These are phyloP conservation scores for Oxystoma pomonae DNA, from an alignment of 2,888 invertebrate species.

Conservation along the genomic window DNA sequence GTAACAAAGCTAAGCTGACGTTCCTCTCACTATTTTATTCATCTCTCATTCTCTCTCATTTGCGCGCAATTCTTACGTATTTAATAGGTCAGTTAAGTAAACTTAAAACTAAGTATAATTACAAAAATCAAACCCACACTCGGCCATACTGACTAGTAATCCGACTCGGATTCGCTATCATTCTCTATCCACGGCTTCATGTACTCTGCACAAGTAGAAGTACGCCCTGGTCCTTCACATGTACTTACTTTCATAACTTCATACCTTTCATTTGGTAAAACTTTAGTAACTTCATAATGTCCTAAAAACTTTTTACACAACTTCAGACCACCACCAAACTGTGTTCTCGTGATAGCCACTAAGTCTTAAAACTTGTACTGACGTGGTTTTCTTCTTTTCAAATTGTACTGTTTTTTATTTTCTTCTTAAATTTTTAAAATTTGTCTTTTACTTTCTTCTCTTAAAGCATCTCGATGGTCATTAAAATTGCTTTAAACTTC, in stretches of 20 bases:
- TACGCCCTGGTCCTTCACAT: slow-evolving; percentile 21
- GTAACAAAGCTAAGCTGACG: too few species aligned
- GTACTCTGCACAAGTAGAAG: slow-evolving; percentile 24
- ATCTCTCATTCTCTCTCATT: too few species aligned
- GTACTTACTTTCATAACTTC: slow-evolving; percentile 31
- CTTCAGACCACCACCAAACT: slow-evolving; percentile 40
- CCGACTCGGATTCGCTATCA: too few species aligned
- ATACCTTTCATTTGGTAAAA: slow-evolving; percentile 37
- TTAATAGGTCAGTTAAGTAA: too few species aligned
- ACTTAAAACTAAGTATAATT: too few species aligned
- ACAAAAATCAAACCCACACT: too few species aligned
- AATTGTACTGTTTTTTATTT: slow-evolving; percentile 28
- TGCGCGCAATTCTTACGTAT: too few species aligned
- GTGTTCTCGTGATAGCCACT: slow-evolving; percentile 40
- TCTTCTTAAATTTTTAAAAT: slow-evolving; percentile 26
- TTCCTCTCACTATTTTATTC: too few species aligned
- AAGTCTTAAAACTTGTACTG: slow-evolving; percentile 30
- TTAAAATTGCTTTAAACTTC: slow-evolving; percentile 16
- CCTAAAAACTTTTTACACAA: slow-evolving; percentile 38
- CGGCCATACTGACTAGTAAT: too few species aligned
- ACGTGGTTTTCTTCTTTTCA: slow-evolving; percentile 25
- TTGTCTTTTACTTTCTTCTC: slow-evolving; percentile 22
- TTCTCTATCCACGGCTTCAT: slow-evolving; percentile 28
- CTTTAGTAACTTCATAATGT: slow-evolving; percentile 28
- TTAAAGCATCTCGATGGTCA: slow-evolving; percentile 19